These are phyloP conservation scores for Embiotoca jacksoni DNA, from an alignment of 2,113 vertebrate genomes.

Conservation along the genomic window DNA sequence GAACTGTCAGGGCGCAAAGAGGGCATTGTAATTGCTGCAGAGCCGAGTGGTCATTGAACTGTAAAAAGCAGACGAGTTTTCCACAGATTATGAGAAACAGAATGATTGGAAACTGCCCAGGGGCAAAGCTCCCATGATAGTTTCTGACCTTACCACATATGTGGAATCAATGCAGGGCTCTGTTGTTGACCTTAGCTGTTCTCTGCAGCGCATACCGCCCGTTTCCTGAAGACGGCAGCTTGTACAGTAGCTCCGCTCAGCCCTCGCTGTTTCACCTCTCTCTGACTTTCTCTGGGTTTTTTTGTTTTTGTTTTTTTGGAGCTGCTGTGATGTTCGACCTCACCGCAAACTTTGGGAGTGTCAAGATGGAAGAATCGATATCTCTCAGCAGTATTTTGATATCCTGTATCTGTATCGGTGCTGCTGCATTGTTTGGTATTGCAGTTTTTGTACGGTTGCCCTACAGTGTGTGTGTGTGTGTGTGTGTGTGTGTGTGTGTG, in stretches of 20 bases:
- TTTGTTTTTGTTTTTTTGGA: no score
- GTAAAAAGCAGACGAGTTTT: slow-evolving; percentile 70
- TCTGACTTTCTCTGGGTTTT: not conserved
- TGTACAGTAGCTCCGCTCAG: not conserved
- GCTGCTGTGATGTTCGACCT: not conserved
- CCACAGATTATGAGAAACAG: slow-evolving; percentile 74
- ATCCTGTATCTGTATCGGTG: not conserved
- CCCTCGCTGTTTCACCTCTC: not conserved
- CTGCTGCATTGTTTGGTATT: no score
- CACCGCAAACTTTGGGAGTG: not conserved
- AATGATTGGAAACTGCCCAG: slow-evolving; percentile 67
- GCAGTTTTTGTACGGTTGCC: no score
- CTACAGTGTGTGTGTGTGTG: no score
- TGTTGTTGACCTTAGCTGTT: slow-evolving; percentile 62
- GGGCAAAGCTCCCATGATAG: slow-evolving; percentile 73
- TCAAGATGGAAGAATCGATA: not conserved
- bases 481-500: no score
- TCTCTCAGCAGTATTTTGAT: not conserved
- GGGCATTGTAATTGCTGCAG: slow-evolving; percentile 66
- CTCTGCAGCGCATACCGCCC: slow-evolving; percentile 30
- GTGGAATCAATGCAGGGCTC: slow-evolving; percentile 72
- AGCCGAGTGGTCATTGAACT: slow-evolving; percentile 71
- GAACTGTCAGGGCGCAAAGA: slow-evolving; percentile 56
- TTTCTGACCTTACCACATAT: slow-evolving; percentile 68
- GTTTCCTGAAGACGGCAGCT: slow-evolving; percentile 33